Evolutionary conservation across 2,797 vertebrate genomes (phyloP).

Genomic region (Xenentodon cancila): DNA sequence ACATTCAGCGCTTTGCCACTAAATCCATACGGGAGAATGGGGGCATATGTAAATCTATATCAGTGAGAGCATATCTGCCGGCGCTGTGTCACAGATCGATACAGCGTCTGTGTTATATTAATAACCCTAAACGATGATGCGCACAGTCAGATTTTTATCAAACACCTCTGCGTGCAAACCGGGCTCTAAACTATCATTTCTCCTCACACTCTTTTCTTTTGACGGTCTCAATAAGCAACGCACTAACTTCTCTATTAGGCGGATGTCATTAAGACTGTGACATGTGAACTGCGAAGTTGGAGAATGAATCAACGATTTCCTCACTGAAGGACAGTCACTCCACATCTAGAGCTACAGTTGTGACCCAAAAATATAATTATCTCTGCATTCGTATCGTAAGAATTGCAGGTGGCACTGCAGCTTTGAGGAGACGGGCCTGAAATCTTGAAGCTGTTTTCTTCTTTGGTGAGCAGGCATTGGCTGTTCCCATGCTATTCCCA

Average conservation of each 20-base stretch:
- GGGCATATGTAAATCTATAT: conserved; percentile 76
- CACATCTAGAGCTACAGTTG: too few species aligned
- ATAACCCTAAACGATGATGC: conserved; percentile 71
- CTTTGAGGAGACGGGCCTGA: too few species aligned
- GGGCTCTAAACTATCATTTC: conserved; percentile 49
- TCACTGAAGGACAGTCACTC: too few species aligned
- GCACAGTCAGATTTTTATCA: conserved; percentile 73
- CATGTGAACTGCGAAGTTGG: too few species aligned
- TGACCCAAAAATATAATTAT: too few species aligned
- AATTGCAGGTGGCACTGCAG: too few species aligned
- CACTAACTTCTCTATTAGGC: conserved; percentile 37
- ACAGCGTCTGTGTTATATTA: conserved; percentile 75
- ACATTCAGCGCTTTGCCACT: conserved; percentile 56
- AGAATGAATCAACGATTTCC: too few species aligned
- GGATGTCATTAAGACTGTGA: conserved; percentile 5
- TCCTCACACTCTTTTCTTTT: conserved; percentile 30
- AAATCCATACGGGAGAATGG: conserved; percentile 66
- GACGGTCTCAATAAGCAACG: conserved; percentile 51
- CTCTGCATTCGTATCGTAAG: too few species aligned
- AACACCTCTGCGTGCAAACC: conserved; percentile 46
- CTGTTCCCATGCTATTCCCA: too few species aligned
- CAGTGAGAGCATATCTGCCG: conserved; percentile 59
- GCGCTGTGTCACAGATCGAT: conserved; percentile 66
- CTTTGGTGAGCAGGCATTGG: too few species aligned
- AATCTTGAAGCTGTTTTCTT: too few species aligned